Conservation (phyloP, 2,888 invertebrate genomes). For the Hymenopus coronatus region DNA sequence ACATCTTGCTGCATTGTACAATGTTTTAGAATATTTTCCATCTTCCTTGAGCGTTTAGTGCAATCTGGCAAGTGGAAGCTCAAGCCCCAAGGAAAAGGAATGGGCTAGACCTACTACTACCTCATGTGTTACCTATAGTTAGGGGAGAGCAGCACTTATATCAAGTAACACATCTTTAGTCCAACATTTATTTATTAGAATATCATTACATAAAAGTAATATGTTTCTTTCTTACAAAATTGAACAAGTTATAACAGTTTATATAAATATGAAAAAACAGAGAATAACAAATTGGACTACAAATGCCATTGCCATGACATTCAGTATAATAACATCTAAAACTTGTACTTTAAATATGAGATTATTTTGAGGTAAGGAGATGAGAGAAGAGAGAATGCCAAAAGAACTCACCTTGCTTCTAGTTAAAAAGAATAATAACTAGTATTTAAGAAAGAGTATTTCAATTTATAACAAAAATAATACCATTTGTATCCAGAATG, state of each 20-base stretch:
- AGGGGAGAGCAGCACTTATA: not conserved
- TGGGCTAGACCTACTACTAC: not conserved
- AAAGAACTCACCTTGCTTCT: conserved; percentile 29
- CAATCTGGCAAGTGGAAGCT: no score
- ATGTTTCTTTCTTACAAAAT: conserved; percentile 35
- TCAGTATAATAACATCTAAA: conserved; percentile 34
- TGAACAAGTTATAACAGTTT: conserved; percentile 34
- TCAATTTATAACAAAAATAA: conserved; percentile 37
- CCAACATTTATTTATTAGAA: conserved; percentile 36
- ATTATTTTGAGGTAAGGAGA: conserved; percentile 33
- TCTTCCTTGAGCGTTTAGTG: no score
- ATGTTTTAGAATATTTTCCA: no score
- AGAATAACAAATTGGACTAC: conserved; percentile 34
- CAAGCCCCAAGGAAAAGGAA: not conserved
- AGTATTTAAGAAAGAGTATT: conserved; percentile 37
- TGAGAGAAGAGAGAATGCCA: conserved; percentile 31
- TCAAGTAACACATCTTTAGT: conserved; percentile 28
- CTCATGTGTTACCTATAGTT: not conserved
- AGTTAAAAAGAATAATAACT: conserved; percentile 34
- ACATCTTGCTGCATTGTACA: no score
- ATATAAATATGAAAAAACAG: conserved; percentile 36
- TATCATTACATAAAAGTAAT: conserved; percentile 35
- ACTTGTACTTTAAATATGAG: conserved; percentile 32
- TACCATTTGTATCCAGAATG: conserved; percentile 36
- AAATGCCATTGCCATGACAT: conserved; percentile 33